Evolutionary conservation across 2,113 vertebrate species (phyloP), one percentile per base, ranked within the genome.

Genomic region (Perca fluviatilis): DNA sequence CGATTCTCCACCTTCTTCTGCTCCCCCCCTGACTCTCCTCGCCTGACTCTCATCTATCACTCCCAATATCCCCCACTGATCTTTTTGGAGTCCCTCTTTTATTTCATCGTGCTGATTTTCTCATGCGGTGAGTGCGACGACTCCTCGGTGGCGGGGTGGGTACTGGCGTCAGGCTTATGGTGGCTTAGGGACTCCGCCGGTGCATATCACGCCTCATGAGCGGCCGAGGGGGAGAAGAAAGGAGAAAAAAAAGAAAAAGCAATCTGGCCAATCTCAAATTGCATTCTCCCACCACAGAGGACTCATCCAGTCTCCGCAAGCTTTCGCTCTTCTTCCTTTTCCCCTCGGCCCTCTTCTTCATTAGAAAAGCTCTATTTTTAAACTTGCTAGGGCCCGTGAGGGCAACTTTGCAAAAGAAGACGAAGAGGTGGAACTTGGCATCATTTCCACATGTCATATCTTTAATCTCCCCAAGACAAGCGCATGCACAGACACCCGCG

Each of bases 241-340:
- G 75, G 61, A 43, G 1, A 53, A 23, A 6, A 57, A 64, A 49
- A 74, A 25, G 2, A 85, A 93, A 92, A 93, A 93, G 92, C 93
- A 95, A 94, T 95, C 94, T 90, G 85, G 80, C 83, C 89, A 75
- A 92, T 93, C 86, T 95, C 90, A 95, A 94, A 94, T 95, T 93
- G 89, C 88, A 84, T 93, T 91, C 85, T 81, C 71, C 77, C 66
- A 77, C 85, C 91, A 82, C 83, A 58, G 88, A 92, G 91, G 90
- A 84, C 74, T 89, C 85, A 71, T 83, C 66, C 23, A 70, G 85
- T 82, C 84, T 87, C 84, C n/a, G 68, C 75, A 76, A 65, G 30
- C 80, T 76, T 65, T 79, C 43, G 5, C 77, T 78, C 86, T 54
- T 72, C 84, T 86, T 78, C 74, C 73, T 83, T 80, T 70, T 75